Base-by-base conservation (phyloP, 2,113 vertebrate species). In the Lonchura striata region DNA sequence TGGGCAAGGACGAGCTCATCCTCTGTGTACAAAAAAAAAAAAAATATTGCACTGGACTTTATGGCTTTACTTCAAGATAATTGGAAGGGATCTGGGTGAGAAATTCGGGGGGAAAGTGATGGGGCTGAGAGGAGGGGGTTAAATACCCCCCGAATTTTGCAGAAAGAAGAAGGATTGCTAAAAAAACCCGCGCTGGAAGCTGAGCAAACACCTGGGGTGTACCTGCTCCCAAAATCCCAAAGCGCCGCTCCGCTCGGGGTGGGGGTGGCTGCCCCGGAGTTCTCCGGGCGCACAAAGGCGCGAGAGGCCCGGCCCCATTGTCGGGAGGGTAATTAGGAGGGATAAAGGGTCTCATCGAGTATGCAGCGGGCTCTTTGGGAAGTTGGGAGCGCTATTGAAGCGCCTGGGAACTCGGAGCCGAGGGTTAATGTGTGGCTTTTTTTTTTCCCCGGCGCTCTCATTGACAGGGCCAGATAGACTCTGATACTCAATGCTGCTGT, bases 321-420 rank as follows among this genome's bases (percentile, higher is more conserved):
- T 98, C 96, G 86, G 97, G 97, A 98, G 98, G 98, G 98, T 98
- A 98, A 99, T 98, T 98, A 98, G 98, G 98, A 97, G 96, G 96
- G 98, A 97, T 98, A 98, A 99, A 98, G 94, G 98, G 89, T 98
- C 98, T 98, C 98, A 99, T 99, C 98, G 98, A 98, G 97, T 98
- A 98, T 99, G 98, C 98, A 98, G 98, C 98, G 98, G 98, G 98
- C 97, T 98, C 98, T 98, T 98, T 95, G 95, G 98, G 94, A 96
- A 98, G 96, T 97, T 97, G 93, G 96, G 97, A 98, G 96, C 92
- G 96, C 98, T 95, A 98, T 98, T 99, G 98, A 99, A 96, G 94
- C 96, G 88, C 98, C 98, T 98, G 98, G 98, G 98, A 98, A 98
- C 98, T 97, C 79, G 86, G 97, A 97, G 97, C 97, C 85, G 97